Evolutionary conservation across 1,140 invertebrate genomes (phyloP).

Genomic region (Xylocopa sonorina): DNA sequence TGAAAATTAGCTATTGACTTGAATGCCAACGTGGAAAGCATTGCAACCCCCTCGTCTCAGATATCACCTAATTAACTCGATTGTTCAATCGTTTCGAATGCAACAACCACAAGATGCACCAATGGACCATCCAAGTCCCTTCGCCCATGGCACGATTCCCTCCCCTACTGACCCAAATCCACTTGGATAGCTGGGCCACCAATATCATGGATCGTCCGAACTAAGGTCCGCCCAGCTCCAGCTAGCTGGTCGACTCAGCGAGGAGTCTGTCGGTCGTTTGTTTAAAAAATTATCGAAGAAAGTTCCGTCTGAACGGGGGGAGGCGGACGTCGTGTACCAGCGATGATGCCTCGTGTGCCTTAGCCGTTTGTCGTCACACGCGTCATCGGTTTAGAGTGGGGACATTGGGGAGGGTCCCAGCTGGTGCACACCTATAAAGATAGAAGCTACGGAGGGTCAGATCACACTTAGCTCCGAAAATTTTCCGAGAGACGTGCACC

Average conservation of each 20-base stretch:
- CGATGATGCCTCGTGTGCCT: constrained; percentile 50
- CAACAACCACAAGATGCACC: not conserved
- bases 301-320: constrained; percentile 66
- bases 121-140: not conserved
- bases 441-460: constrained; percentile 76
- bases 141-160: not conserved
- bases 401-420: constrained; percentile 65
- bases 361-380: constrained; percentile 38
- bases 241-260: constrained; percentile 7
- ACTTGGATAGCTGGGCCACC: constrained; percentile 11
- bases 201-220: constrained; percentile 17
- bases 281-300: constrained; percentile 82
- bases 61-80: too few relatives aligned
- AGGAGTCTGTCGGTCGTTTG: constrained; percentile 68
- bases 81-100: not conserved
- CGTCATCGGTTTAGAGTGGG: constrained; percentile 58
- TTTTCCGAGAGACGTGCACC: constrained; percentile 69
- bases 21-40: too few relatives aligned
- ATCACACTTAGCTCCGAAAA: constrained; percentile 80
- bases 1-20: too few relatives aligned
- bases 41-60: too few relatives aligned
- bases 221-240: constrained; percentile 64
- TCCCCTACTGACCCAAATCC: constrained; percentile 68
- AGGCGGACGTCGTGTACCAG: constrained; percentile 47
- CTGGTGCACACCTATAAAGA: constrained; percentile 78